Evolutionary conservation across 2,113 vertebrate species (phyloP).

Genomic region (Aplodontia rufa): DNA sequence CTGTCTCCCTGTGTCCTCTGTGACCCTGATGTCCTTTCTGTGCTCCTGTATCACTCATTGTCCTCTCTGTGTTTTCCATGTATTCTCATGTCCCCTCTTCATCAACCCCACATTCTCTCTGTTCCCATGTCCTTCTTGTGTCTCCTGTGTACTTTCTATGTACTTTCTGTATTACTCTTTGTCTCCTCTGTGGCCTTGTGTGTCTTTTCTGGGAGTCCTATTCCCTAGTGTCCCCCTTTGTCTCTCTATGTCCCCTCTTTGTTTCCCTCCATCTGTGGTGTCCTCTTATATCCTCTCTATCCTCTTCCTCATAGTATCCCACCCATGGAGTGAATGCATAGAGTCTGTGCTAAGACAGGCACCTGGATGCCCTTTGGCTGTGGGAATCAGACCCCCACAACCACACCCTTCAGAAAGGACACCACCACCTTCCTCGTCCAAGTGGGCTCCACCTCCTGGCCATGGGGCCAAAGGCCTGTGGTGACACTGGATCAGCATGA

Average conservation of each 20-base stretch:
- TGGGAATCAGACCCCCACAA: neutral
- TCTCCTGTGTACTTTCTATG: neutral
- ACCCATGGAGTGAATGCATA: neutral
- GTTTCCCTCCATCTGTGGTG: neutral
- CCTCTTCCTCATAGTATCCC: neutral
- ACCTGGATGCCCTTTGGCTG: neutral
- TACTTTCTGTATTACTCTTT: neutral
- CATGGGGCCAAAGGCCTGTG: neutral
- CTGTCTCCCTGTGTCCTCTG: neutral
- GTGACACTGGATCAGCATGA: neutral
- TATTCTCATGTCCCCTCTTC: too few relatives aligned
- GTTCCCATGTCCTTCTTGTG: neutral
- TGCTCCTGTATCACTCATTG: too few relatives aligned
- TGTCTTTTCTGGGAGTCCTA: neutral
- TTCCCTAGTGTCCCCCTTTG: neutral
- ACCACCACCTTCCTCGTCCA: neutral
- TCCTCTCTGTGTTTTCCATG: too few relatives aligned
- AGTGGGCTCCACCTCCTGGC: neutral
- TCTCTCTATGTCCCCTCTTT: neutral
- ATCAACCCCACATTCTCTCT: too few relatives aligned
- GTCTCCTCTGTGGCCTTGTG: too few relatives aligned
- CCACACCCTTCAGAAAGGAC: neutral
- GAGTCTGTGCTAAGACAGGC: neutral
- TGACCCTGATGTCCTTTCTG: too few relatives aligned
- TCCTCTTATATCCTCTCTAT: neutral